These are phyloP conservation scores for Donacobius atricapilla DNA, from an alignment of 2,113 vertebrate species.

Conservation along the genomic window DNA sequence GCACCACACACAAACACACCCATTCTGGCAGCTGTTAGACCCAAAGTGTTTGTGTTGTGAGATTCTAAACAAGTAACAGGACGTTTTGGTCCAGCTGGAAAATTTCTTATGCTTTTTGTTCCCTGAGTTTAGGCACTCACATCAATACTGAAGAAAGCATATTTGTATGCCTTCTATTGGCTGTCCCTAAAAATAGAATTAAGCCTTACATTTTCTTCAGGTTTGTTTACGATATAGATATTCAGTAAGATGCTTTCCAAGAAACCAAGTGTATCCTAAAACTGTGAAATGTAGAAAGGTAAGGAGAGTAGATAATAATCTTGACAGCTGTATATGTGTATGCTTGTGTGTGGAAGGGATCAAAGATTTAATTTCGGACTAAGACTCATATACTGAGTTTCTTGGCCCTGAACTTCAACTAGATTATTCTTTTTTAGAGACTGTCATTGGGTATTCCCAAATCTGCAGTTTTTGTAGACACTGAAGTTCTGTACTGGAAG, in stretches of 20 bases:
- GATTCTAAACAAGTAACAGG: not conserved
- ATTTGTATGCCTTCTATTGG: not conserved
- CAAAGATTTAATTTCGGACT: not conserved
- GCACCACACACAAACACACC: not conserved
- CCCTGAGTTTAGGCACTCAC: not conserved
- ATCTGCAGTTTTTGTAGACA: not conserved
- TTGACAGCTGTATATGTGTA: not conserved
- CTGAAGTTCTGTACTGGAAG: not conserved
- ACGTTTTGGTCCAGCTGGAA: conserved; percentile 53
- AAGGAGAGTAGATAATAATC: not conserved
- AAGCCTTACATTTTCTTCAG: not conserved
- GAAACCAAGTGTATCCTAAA: not conserved
- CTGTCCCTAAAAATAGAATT: not conserved
- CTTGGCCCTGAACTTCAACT: not conserved
- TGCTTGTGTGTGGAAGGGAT: not conserved
- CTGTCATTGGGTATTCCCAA: not conserved
- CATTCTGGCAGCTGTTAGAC: not conserved
- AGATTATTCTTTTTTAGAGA: not conserved
- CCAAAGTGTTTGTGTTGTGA: not conserved
- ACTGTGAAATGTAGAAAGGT: not conserved
- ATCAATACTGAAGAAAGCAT: not conserved
- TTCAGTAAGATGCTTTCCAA: not conserved
- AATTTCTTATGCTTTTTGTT: conserved; percentile 12
- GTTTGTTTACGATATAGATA: not conserved
- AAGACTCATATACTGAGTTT: not conserved